A percentile compares a stretch with the other conserved stretches of the same genome.
phyloP scores from a whole-genome alignment of 2,797 vertebrate genomes.

The Kryptopterus vitreolus region DNA sequence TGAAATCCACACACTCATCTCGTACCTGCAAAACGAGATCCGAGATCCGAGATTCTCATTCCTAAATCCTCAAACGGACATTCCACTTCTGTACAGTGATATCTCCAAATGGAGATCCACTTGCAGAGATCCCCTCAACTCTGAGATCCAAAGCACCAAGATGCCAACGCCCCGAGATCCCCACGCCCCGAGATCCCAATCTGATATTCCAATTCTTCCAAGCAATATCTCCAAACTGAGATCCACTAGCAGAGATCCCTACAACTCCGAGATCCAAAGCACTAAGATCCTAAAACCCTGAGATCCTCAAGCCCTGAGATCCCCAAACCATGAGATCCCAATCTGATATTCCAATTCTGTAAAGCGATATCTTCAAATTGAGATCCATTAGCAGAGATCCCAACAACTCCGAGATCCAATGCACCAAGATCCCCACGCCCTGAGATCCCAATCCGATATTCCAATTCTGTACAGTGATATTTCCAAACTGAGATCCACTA shows the following conservation, averaged over 20 bases:
- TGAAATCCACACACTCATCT: background rate
- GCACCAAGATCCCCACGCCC: background rate
- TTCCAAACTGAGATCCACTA: background rate
- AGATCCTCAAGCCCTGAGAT: background rate
- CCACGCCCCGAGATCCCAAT: background rate
- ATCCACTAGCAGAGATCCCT: too few species aligned
- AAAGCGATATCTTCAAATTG: too few species aligned
- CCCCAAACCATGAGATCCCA: too few species aligned
- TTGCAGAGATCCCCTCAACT: background rate
- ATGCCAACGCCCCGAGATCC: background rate
- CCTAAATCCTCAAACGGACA: too few species aligned
- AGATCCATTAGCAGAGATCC: background rate
- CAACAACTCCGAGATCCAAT: background rate
- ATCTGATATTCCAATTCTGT: too few species aligned
- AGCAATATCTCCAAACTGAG: background rate
- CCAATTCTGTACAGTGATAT: background rate
- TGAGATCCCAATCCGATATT: too few species aligned
- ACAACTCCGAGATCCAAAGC: too few species aligned
- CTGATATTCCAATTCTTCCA: too few species aligned
- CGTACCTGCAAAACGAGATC: background rate
- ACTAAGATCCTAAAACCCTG: background rate
- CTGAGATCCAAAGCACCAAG: too few species aligned
- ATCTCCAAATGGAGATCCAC: background rate
- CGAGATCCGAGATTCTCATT: fast-evolving
- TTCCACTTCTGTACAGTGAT: too few species aligned